phyloP scores from a whole-genome alignment of 2,888 invertebrate genomes.

The Alloplasta piceator region DNA sequence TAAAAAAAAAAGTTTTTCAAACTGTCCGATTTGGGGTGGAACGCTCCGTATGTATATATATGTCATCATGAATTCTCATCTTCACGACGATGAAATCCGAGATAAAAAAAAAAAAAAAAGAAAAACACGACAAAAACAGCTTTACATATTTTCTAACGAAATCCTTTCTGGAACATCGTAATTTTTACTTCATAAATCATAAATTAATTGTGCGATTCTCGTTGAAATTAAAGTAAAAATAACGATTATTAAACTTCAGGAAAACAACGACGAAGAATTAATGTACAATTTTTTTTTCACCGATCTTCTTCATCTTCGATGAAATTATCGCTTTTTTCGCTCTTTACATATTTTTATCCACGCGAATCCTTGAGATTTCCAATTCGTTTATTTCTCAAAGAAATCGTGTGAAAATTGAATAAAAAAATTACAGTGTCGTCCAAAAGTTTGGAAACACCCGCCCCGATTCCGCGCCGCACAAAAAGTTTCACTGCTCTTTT shows the following conservation, averaged over 20 bases:
- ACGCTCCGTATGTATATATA: neutral
- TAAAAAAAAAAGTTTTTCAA: no score
- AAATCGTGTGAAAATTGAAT: no score
- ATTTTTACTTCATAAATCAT: constrained; percentile 7
- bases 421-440: no score
- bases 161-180: neutral
- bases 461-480: no score
- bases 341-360: neutral
- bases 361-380: neutral
- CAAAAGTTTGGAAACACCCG: no score
- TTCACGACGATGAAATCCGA: neutral
- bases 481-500: no score
- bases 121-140: neutral
- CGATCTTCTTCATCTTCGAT: neutral
- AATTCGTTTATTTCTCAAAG: no score
- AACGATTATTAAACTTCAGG: neutral
- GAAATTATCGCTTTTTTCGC: neutral
- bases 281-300: neutral
- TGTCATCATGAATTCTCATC: neutral
- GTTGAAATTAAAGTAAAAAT: neutral
- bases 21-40: no score
- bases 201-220: constrained; percentile 3
- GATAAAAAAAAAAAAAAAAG: neutral
- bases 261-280: neutral
- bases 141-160: neutral